Evolutionary conservation across 2,888 invertebrate genomes (phyloP), one percentile per base, ranked within the genome.

Genomic region (Hydriomena furcata): DNA sequence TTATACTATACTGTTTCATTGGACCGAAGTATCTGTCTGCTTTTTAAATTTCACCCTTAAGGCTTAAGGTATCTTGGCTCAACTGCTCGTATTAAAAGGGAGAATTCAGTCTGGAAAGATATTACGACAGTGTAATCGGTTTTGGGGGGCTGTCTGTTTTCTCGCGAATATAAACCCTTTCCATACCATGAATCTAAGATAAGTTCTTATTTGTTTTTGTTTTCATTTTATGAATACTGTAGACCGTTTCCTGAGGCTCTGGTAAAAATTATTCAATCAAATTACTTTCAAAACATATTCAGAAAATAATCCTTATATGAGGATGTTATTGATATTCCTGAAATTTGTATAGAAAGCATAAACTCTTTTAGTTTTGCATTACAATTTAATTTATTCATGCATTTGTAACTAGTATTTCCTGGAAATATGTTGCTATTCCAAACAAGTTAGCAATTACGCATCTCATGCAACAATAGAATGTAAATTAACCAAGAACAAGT

Each of bases 391-490:
- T 24, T 48, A 11, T 36, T 32, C 27, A 30, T 38, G 38, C 32
- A 43, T 50, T 45, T 51, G 28, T 28, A 37, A 20, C 7, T n/a
- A 7, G 20, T 35, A 28, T 52, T 55, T 52, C 58, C 54, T 52
- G 34, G 46, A 60, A 60, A 49, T 49, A 51, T 59, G 51, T 53
- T 42, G 51, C 41, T 46, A 20, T 40, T 57, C 37, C 10, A 37
- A 41, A 52, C 48, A 48, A 56, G 51, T 52, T 32, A 45, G 52
- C 51, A 63, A 63, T 63, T 56, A 57, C 55, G 47, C 48, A 51
- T 59, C 34, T 50, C 61, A 34, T 54, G 44, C 55, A 61, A 61
- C 59, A 61, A 61, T 55, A 54, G 52, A 45, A 55, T 50, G 49
- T 54, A 48, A 59, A 57, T 55, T 54, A 54, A 41, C 59, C 35